Conservation (phyloP, 2,888 invertebrate genomes). For the Incurvaria masculella region DNA sequence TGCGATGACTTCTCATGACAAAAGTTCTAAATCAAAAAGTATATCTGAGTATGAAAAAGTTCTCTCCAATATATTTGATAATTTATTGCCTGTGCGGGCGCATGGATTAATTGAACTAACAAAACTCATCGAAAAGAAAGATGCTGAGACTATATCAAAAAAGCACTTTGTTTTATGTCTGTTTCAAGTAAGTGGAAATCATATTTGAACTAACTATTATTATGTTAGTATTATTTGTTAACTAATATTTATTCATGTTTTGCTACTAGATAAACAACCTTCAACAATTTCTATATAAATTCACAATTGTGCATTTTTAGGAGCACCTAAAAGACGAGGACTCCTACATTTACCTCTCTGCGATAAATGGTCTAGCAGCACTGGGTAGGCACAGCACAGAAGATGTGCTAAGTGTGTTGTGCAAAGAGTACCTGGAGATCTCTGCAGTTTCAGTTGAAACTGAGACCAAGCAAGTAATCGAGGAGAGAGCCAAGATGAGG, state of each 20-base stretch:
- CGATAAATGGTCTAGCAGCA: conserved; percentile 71
- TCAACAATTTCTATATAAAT: conserved; percentile 2
- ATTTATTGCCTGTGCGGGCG: conserved; percentile 73
- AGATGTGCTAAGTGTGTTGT: conserved; percentile 63
- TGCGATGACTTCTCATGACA: conserved; percentile 26
- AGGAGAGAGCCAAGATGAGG: conserved; percentile 54
- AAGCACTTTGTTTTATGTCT: conserved; percentile 66
- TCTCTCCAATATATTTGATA: conserved; percentile 64
- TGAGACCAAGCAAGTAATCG: conserved; percentile 30
- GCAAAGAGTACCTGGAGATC: conserved; percentile 60
- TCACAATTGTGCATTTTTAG: conserved; percentile 35
- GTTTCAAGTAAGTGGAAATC: conserved; percentile 70
- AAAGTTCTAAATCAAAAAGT: conserved; percentile 20
- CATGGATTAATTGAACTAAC: conserved; percentile 74
- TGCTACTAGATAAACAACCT: too few species aligned
- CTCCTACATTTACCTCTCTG: conserved; percentile 77
- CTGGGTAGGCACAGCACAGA: conserved; percentile 65
- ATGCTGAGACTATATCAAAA: conserved; percentile 61
- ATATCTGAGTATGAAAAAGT: conserved; percentile 58
- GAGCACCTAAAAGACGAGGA: conserved; percentile 74
- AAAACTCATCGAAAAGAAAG: conserved; percentile 65
- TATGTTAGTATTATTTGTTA: background rate
- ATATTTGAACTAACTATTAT: conserved; percentile 32
- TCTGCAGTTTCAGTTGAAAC: conserved; percentile 24
- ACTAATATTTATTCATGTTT: conserved; percentile 3